phyloP scores from a whole-genome alignment of 2,888 invertebrate genomes.

The Norana najaformis region DNA sequence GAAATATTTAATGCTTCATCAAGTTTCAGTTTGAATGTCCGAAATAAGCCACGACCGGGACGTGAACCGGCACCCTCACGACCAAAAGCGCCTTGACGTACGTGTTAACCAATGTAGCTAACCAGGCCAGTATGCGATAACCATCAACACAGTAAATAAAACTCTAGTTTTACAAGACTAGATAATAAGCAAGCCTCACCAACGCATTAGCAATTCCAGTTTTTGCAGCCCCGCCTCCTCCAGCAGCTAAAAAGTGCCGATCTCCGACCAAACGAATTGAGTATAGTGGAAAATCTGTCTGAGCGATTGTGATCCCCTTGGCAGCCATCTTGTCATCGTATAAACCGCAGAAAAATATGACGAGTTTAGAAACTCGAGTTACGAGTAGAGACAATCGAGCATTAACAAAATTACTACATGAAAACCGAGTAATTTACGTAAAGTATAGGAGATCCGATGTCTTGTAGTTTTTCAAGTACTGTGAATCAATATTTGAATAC shows the following conservation, averaged over 20 bases:
- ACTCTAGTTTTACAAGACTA: conserved; percentile 2
- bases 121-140: neutral
- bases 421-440: no score
- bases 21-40: no score
- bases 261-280: conserved; percentile 86
- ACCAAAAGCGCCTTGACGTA: no score
- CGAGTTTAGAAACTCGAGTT: no score
- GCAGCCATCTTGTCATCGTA: conserved; percentile 32
- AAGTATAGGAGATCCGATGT: no score
- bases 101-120: no score
- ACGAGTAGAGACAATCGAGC: neutral
- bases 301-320: conserved; percentile 47
- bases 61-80: no score
- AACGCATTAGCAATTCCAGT: conserved; percentile 97
- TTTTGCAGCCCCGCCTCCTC: conserved; percentile 94
- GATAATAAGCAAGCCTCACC: conserved; percentile 62
- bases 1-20: no score
- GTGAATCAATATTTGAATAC: no score
- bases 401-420: neutral
- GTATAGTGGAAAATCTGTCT: conserved; percentile 76
- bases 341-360: neutral
- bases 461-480: no score
- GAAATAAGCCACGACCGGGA: no score
- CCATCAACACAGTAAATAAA: neutral
- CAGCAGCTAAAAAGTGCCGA: conserved; percentile 91